Evolutionary conservation across 2,113 vertebrate species (phyloP).

Genomic region (Talpa occidentalis): DNA sequence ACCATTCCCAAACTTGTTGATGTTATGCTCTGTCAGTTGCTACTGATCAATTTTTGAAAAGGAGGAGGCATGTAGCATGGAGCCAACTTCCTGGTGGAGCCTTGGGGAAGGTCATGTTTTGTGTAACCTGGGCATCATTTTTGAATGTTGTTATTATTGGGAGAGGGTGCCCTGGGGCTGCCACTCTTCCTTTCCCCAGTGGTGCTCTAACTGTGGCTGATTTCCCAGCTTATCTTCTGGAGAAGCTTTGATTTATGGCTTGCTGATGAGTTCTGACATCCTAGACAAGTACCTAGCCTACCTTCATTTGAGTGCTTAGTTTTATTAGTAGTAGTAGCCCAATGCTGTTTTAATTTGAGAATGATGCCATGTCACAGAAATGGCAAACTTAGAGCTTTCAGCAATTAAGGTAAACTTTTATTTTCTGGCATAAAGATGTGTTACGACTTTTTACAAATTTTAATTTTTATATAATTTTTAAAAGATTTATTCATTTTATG

Average conservation of each 20-base stretch:
- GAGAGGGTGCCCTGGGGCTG: slow-evolving; percentile 89
- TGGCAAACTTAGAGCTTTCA: slow-evolving; percentile 20
- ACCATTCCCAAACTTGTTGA: slow-evolving; percentile 75
- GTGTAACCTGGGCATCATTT: slow-evolving; percentile 91
- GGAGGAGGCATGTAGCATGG: slow-evolving; percentile 83
- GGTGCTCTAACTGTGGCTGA: slow-evolving; percentile 72
- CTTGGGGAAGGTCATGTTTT: slow-evolving; percentile 91
- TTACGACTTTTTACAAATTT: neutral
- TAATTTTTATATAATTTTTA: neutral
- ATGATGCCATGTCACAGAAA: neutral
- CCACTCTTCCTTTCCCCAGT: slow-evolving; percentile 87
- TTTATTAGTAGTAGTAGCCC: slow-evolving; percentile 24
- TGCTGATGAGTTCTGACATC: slow-evolving; percentile 69
- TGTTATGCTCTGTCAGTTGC: slow-evolving; percentile 80
- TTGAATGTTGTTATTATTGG: slow-evolving; percentile 98
- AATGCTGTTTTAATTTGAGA: slow-evolving; percentile 35
- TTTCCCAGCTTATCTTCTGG: slow-evolving; percentile 83
- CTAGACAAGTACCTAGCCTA: slow-evolving; percentile 29
- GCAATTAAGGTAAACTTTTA: neutral
- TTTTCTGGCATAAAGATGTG: slow-evolving; percentile 42
- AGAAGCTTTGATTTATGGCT: slow-evolving; percentile 71
- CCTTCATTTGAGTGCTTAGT: slow-evolving; percentile 57
- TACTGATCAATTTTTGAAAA: slow-evolving; percentile 78
- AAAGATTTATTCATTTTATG: too few species aligned
- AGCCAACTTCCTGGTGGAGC: slow-evolving; percentile 90